Conservation (phyloP, 64 coral and sea anemone genomes). For the Astreopora myriophthalma region DNA sequence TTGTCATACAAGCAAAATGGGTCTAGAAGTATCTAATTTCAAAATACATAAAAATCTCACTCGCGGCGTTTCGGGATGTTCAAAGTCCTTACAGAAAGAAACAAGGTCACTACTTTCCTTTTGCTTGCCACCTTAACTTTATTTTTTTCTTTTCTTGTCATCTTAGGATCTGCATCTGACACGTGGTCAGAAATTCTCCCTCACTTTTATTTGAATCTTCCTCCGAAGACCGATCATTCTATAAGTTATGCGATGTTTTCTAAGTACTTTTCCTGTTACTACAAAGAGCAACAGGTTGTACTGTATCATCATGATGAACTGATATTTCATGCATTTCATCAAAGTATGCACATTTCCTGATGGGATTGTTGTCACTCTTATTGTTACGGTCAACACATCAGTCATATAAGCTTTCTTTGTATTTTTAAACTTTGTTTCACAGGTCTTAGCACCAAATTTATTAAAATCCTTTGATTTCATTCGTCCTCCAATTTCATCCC, state of each 20-base stretch:
- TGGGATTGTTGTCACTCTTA: background rate
- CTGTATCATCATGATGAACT: background rate
- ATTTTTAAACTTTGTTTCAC: conserved; percentile 4
- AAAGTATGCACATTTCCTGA: background rate
- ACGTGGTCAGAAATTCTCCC: too few species aligned
- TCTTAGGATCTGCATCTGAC: background rate
- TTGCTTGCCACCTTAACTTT: background rate
- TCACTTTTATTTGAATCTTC: background rate
- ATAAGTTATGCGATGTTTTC: background rate
- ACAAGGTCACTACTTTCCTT: background rate
- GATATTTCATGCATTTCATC: background rate
- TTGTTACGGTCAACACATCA: background rate
- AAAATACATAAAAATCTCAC: too few species aligned
- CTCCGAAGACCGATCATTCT: background rate
- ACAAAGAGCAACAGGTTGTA: background rate
- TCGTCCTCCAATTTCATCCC: background rate
- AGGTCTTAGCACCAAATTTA: background rate
- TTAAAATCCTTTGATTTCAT: background rate
- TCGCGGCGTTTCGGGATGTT: too few species aligned
- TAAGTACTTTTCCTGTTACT: background rate
- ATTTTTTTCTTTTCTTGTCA: background rate
- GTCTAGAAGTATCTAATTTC: too few species aligned
- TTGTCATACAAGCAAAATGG: too few species aligned
- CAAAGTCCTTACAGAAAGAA: background rate
- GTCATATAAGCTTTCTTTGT: background rate